Evolutionary conservation across 2,888 invertebrate species (phyloP), one percentile per base, ranked within the genome.

Genomic region (Lochmaea crataegi): DNA sequence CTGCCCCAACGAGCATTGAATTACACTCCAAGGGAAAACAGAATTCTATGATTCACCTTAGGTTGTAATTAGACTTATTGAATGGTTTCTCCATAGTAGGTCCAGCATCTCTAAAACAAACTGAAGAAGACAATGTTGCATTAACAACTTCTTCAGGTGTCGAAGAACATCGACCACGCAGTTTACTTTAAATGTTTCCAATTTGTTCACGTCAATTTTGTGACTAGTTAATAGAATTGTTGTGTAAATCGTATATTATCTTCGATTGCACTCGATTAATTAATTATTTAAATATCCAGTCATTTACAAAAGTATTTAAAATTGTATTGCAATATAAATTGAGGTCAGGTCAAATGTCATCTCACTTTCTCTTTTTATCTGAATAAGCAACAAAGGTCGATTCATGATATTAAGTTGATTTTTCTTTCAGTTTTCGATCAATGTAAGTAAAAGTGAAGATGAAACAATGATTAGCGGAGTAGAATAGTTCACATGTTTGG

Each of bases 331-430:
- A n/a, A 68, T 32, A 22, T 58, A 68, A 22, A 42, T 45, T 38
- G 18, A 42, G 58, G 58, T 32, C 42, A 53, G 60, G 60, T 60
- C 60, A 60, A 60, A 38, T 60, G 60, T 38, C 60, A 60, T 60
- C n/a, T 68, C 38, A 60, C 60, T 60, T 60, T 60, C 60, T 72
- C 76, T 78, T 78, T 77, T 76, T 69, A 77, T 76, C 77, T 77
- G 72, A 75, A 67, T 72, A 72, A n/a, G 73, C 53, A 69, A 68
- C 75, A 68, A 68, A 68, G 64, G 32, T 67, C 68, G 65, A 68
- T 73, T 64, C 69, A 72, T 68, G 68, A 75, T 16, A 75, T 73
- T 73, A 75, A 12, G 3, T 4, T 45, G 72, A n/a, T 76, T 76
- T 77, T 70, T 58, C 61, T 71, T 61, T 32, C 57, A 18, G 56